Conservation (phyloP, 2,888 invertebrate species). For the Caenorhabditis afra region DNA sequence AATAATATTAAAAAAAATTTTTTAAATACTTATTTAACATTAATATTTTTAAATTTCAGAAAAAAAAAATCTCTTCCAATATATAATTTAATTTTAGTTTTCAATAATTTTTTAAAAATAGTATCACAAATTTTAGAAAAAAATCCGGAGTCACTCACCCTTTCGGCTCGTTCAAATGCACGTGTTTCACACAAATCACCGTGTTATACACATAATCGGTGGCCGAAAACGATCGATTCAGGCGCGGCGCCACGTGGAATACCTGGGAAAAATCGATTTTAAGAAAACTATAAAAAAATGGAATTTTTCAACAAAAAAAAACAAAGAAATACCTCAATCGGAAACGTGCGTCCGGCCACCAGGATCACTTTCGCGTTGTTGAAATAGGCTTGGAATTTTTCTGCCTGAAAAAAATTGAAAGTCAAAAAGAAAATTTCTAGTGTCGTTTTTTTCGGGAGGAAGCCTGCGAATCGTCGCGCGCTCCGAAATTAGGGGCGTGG, state of each 20-base stretch:
- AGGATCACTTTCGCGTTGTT: conserved; percentile 90
- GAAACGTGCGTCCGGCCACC: conserved; percentile 91
- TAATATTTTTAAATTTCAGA: no score
- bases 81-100: no score
- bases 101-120: no score
- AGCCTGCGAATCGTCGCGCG: no score
- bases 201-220: conserved; percentile 82
- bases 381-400: conserved; percentile 92
- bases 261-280: conserved; percentile 59
- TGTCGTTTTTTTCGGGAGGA: no score
- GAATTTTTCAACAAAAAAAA: no score
- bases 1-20: background rate
- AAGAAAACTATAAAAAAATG: background rate
- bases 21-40: no score
- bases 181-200: conserved; percentile 82
- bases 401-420: conserved; percentile 84
- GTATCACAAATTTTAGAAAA: no score
- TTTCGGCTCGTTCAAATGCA: conserved; percentile 81
- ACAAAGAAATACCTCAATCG: conserved; percentile 82
- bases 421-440: no score
- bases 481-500: no score
- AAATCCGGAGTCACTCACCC: conserved; percentile 76
- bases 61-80: no score
- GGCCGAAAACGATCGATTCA: conserved; percentile 42
- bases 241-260: conserved; percentile 65